Base-by-base conservation (phyloP, 1,140 invertebrate genomes). In the Brachionus rubens region DNA sequence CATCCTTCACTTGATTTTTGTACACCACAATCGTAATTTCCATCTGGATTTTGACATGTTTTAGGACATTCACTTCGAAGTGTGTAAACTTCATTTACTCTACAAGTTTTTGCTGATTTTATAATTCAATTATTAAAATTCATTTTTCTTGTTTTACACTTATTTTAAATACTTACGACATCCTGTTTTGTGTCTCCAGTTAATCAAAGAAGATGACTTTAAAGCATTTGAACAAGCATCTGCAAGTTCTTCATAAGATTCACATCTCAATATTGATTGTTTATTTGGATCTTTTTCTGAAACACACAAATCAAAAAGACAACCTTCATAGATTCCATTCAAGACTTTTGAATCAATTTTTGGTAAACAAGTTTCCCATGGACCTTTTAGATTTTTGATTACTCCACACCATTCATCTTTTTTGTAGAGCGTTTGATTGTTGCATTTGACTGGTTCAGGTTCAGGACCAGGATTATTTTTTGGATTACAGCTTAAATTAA, bases 31-130 rank as follows among this genome's bases (percentile, higher is more conserved):
- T 72, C 68, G 19, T 50, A 72, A 40, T 36, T 36, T 50, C 21
- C 68, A 54, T 72, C 26, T 33, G 21, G 43, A 33, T 48, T 48
- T n/a, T 50, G 41, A 52, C 68, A 72, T 30, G 46, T 72, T 36
- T 12, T 28, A 21, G 46, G 68, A 52, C 68, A 72, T 3, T 6
- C 12, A 50, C 12, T 12, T 24, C 26, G 16, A 10, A 16, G 26
- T 50, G 5, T 50, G 24, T 30, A 72, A 16, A 50, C 36, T 54
- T 72, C 9, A 72, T 72, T 72, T 72, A 6, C 5, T 5, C 47
- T 30, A 54, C 68, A 72, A 26, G 12, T 40, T 28, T 50, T 48
- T 48, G 30, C 40, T 36, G 3, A 26, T 26, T 24, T 28, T 41
- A 21, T 12, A 26, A 65, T 40, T 19, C 26, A 24, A 9, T 9